phyloP scores from a whole-genome alignment of 2,113 vertebrate genomes.

The Vulpes vulpes region DNA sequence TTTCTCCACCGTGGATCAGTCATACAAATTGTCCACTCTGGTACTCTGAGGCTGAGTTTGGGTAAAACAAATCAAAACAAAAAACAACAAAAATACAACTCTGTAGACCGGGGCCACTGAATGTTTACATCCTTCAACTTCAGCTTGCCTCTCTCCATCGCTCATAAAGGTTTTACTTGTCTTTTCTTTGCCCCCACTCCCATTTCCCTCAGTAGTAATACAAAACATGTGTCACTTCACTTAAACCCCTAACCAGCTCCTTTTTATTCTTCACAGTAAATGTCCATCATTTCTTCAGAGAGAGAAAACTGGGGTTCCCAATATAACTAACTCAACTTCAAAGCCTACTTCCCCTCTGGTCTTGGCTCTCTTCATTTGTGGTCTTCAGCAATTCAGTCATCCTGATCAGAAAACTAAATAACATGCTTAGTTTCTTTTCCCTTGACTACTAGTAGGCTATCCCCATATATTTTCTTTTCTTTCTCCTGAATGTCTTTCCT shows the following conservation, averaged over 20 bases:
- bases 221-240: not conserved
- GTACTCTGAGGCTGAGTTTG: not conserved
- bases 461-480: not conserved
- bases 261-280: not conserved
- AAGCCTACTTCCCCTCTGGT: not conserved
- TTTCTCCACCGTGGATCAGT: not conserved
- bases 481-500: not conserved
- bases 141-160: not conserved
- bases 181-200: not conserved
- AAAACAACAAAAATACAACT: not conserved
- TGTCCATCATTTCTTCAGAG: not conserved
- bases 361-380: not conserved
- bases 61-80: not conserved
- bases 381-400: not conserved
- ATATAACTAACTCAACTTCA: not conserved
- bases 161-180: not conserved
- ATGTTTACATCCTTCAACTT: not conserved
- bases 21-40: not conserved
- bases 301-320: not conserved
- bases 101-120: not conserved
- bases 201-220: not conserved
- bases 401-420: not conserved
- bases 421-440: not conserved
- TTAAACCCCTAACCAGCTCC: not conserved
- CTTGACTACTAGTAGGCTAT: not conserved